Evolutionary conservation across 2,888 invertebrate genomes (phyloP).

Genomic region (Ceramica pisi): DNA sequence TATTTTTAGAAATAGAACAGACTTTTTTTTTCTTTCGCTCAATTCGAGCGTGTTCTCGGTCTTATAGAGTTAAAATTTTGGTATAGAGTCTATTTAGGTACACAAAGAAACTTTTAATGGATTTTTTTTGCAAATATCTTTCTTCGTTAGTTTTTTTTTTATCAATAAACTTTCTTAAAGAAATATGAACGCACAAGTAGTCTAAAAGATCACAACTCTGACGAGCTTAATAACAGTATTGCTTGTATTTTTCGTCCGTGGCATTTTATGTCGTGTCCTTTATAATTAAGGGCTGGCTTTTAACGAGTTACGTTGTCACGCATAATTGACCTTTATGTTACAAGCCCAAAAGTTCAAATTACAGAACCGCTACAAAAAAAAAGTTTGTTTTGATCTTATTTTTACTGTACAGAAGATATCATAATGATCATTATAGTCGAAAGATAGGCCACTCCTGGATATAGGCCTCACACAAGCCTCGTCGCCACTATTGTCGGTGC

Average conservation of each 20-base stretch:
- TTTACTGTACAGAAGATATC: background rate
- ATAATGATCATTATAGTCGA: background rate
- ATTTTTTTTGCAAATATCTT: background rate
- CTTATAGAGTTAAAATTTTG: constrained; percentile 2
- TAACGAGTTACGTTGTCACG: constrained; percentile 26
- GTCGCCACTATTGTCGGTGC: background rate
- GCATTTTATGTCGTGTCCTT: constrained; percentile 35
- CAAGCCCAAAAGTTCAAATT: constrained; percentile 5
- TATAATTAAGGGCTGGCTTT: constrained; percentile 27
- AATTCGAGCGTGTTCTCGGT: background rate
- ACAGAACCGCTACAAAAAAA: constrained; percentile 5
- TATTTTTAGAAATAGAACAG: constrained; percentile 30
- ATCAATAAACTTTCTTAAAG: background rate
- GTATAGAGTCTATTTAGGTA: background rate
- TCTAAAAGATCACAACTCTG: background rate
- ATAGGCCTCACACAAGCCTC: background rate
- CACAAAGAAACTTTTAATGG: background rate
- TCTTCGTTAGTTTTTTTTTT: background rate
- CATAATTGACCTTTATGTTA: constrained; percentile 23
- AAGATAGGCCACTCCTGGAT: background rate
- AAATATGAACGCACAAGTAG: background rate
- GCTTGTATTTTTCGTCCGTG: constrained; percentile 29
- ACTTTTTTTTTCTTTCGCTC: background rate
- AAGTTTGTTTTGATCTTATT: too few relatives aligned
- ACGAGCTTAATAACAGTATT: constrained; percentile 24